phyloP scores from a whole-genome alignment of 2,113 vertebrate species.

The Chitala chitala region DNA sequence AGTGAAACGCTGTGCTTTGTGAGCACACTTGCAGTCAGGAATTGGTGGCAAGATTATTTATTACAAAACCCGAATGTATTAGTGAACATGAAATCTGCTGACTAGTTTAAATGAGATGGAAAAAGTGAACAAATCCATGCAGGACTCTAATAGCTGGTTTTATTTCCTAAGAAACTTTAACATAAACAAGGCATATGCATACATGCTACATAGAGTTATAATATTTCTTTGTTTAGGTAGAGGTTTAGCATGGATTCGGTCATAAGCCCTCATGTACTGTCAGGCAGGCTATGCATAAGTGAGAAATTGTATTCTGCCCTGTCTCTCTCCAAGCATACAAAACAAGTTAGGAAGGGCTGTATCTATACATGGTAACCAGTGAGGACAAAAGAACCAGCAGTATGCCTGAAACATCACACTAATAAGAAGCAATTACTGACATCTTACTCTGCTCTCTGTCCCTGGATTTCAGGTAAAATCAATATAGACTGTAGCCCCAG shows the following conservation, averaged over 20 bases:
- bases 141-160: too few relatives aligned
- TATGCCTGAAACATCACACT: background rate
- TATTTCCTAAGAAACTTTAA: too few relatives aligned
- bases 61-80: slow-evolving; percentile 1
- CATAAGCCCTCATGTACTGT: too few relatives aligned
- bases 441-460: background rate
- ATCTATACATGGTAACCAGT: background rate
- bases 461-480: slow-evolving; percentile 1
- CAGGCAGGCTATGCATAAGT: too few relatives aligned
- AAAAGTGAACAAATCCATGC: background rate
- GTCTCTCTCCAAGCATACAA: background rate
- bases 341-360: background rate
- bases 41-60: background rate
- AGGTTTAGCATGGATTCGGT: too few relatives aligned
- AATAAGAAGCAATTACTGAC: background rate
- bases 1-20: too few relatives aligned
- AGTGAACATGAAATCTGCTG: background rate
- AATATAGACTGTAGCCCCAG: background rate
- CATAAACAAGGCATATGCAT: too few relatives aligned
- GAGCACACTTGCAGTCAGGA: too few relatives aligned
- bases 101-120: background rate
- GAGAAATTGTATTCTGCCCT: too few relatives aligned
- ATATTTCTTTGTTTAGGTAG: too few relatives aligned
- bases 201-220: too few relatives aligned
- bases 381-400: background rate